A percentile compares a stretch with the other conserved stretches of the same genome.
Evolutionary conservation across 2,113 vertebrate genomes (phyloP).

Genomic region (Tetraodon nigroviridis): DNA sequence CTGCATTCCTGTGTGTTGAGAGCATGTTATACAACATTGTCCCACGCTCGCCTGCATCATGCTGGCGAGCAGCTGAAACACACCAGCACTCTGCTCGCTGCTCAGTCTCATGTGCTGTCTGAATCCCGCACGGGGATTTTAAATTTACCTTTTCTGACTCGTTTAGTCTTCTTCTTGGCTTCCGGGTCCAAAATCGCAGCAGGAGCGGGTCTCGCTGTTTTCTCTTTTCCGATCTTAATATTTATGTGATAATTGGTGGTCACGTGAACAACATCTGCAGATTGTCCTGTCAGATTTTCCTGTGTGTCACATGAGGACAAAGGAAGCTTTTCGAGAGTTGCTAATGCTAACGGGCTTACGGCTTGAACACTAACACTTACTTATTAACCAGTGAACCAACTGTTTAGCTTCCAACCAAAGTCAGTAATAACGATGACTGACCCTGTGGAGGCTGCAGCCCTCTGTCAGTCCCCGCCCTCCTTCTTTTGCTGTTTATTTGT

Average conservation of each 20-base stretch:
- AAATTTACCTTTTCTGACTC: neutral
- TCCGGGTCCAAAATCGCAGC: too few relatives aligned
- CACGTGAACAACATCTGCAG: too few relatives aligned
- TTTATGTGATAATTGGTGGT: too few relatives aligned
- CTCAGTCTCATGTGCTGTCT: neutral
- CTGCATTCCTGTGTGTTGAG: neutral
- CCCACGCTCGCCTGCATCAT: neutral
- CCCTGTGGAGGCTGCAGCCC: constrained; percentile 28
- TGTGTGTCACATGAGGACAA: too few relatives aligned
- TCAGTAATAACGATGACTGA: constrained; percentile 17
- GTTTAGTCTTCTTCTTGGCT: neutral
- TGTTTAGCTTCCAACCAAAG: neutral
- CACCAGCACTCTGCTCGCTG: neutral
- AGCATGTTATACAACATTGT: neutral
- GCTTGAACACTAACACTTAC: too few relatives aligned
- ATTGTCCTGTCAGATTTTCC: too few relatives aligned
- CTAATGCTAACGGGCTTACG: too few relatives aligned
- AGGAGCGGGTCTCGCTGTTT: neutral
- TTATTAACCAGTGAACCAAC: too few relatives aligned
- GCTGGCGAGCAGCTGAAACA: neutral
- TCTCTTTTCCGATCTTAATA: neutral
- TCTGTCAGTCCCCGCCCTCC: constrained; percentile 57
- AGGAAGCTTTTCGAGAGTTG: too few relatives aligned
- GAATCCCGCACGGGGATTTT: neutral
- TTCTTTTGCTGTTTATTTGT: constrained; percentile 61